Evolutionary conservation across 2,797 vertebrate species (phyloP).

Genomic region (Orientallactaga sibirica): DNA sequence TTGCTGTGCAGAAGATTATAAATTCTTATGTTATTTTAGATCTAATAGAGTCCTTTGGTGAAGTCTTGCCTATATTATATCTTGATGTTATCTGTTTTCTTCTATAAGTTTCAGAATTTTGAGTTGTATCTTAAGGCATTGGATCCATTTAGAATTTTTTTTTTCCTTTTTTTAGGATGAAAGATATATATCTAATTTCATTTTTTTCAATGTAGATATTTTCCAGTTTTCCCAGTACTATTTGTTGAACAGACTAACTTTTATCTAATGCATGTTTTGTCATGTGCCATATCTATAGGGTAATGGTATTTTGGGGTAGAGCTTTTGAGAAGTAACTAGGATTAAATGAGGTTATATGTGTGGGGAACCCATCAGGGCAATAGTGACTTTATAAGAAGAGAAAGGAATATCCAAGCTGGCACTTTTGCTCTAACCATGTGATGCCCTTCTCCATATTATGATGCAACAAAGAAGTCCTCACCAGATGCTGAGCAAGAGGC

Average conservation of each 20-base stretch:
- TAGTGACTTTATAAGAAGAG: background rate
- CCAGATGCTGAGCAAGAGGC: background rate
- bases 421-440: background rate
- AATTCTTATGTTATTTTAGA: background rate
- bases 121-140: no score
- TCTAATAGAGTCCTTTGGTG: background rate
- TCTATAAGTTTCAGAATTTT: background rate
- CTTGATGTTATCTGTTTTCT: background rate
- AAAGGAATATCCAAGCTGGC: background rate
- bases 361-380: background rate
- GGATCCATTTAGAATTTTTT: no score
- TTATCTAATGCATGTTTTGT: background rate
- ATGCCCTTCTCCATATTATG: background rate
- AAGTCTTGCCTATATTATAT: background rate
- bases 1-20: background rate
- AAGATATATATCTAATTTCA: background rate
- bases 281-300: background rate
- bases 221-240: background rate
- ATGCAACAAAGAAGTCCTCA: background rate
- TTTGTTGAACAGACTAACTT: background rate
- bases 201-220: background rate
- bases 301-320: background rate
- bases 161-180: no score
- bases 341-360: background rate
- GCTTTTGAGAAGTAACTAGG: background rate